Conservation (phyloP, 2,113 vertebrate genomes). For the Maylandia zebra region DNA sequence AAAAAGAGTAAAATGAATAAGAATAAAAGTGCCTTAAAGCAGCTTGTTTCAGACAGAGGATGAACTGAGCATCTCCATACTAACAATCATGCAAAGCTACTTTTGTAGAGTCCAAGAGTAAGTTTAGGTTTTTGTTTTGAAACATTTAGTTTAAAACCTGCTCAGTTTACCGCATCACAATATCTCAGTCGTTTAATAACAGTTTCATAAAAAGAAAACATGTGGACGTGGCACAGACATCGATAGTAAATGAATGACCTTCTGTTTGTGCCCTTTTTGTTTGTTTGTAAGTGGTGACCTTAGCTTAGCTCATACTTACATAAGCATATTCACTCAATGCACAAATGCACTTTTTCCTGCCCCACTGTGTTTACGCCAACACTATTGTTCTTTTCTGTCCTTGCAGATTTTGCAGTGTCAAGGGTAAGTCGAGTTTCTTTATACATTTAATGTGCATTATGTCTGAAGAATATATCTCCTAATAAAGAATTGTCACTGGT, state of each 20-base stretch:
- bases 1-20: neutral
- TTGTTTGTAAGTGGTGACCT: neutral
- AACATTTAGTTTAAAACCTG: neutral
- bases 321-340: conserved; percentile 3
- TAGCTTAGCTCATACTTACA: neutral
- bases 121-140: neutral
- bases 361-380: neutral
- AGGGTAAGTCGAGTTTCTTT: conserved; percentile 56
- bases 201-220: neutral
- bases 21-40: neutral
- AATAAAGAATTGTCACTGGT: neutral
- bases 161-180: neutral
- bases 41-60: neutral
- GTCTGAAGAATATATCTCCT: neutral
- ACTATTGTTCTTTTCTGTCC: conserved; percentile 17
- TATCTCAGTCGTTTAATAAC: neutral
- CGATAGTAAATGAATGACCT: neutral
- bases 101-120: neutral
- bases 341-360: conserved; percentile 3
- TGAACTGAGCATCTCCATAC: neutral
- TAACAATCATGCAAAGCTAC: neutral
- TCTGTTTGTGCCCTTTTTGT: neutral
- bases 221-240: neutral
- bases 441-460: neutral
- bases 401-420: conserved; percentile 67